Evolutionary conservation across 2,113 vertebrate genomes (phyloP).

Genomic region (Corapipo altera): DNA sequence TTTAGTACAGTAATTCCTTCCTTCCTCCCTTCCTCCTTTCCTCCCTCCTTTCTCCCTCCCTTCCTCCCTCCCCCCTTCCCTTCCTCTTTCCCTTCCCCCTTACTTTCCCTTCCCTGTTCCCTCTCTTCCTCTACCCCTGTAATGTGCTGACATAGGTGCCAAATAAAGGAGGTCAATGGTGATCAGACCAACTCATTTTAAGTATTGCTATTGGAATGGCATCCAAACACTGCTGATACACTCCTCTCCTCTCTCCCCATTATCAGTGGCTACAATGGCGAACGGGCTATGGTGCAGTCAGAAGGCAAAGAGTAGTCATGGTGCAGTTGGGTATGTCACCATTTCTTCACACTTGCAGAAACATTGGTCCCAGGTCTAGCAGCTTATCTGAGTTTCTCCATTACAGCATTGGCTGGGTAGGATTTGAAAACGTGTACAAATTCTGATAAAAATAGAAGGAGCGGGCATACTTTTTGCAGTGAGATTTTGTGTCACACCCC

Average conservation of each 20-base stretch:
- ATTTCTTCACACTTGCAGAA: neutral
- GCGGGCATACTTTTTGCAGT: neutral
- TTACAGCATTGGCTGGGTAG: neutral
- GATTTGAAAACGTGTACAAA: neutral
- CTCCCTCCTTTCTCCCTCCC: too few relatives aligned
- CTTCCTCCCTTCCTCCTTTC: too few relatives aligned
- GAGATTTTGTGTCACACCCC: neutral
- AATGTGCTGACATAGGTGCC: neutral
- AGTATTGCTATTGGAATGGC: neutral
- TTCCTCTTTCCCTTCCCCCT: neutral
- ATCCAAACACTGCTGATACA: neutral
- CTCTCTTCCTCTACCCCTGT: neutral
- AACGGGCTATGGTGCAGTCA: neutral
- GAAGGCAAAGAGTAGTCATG: neutral
- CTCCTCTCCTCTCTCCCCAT: neutral
- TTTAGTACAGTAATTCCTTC: neutral
- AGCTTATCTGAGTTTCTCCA: neutral
- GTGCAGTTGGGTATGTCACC: neutral
- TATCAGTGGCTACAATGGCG: neutral
- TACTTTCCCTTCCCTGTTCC: fast-evolving
- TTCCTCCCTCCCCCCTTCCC: too few relatives aligned
- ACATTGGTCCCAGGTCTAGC: neutral
- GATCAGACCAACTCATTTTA: neutral
- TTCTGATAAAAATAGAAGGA: neutral
- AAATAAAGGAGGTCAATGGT: neutral